Base-by-base conservation (phyloP, 1,140 invertebrate genomes). In the Hesperophylax magnus region DNA sequence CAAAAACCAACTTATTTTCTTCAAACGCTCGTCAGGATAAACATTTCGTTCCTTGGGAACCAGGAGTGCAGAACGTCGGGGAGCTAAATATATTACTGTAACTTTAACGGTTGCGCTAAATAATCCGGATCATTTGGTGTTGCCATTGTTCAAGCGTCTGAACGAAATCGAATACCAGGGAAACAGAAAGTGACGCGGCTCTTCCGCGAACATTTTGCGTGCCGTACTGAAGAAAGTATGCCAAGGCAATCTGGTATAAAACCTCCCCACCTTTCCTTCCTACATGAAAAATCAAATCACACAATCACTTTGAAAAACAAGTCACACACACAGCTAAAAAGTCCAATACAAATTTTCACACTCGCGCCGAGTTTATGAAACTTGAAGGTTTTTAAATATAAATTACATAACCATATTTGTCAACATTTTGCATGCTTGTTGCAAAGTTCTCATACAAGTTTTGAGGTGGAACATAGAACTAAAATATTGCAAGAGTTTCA, bases 221-320 rank as follows among this genome's bases (percentile, higher is more conserved):
- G 7, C 54, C 14, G 53, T 56, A 17, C 61, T 61, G 65, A 78
- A 78, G 77, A 78, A 78, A 78, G 77, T 78, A 27, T 78, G 77
- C 77, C 77, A 78, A 78, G 77, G 77, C 52, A 78, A 47, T 71
- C 77, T 47, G 77, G 77, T 78, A 54, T 77, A 65, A 77, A 77
- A 47, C 60, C 60, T 65, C 77, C 77, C 77, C 77, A 71, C 77
- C 77, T 78, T 78, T 78, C 77, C 77, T 78, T 78, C 77, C 77
- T 67, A 65, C 61, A 65, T 67, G n/a, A 18, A n/a, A 47, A 47
- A 18, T 52, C 14, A 18, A 52, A 1, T 39, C 47, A 71, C 67
- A 71, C 31, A 39, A 71, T 39, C 67, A n/a, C 17, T 27, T 17
- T 27, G 17, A 11, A 14, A 17, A 31, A 9, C 6, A 27, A 6